Evolutionary conservation across 2,113 vertebrate genomes (phyloP).

Genomic region (Pygoscelis antarcticus): DNA sequence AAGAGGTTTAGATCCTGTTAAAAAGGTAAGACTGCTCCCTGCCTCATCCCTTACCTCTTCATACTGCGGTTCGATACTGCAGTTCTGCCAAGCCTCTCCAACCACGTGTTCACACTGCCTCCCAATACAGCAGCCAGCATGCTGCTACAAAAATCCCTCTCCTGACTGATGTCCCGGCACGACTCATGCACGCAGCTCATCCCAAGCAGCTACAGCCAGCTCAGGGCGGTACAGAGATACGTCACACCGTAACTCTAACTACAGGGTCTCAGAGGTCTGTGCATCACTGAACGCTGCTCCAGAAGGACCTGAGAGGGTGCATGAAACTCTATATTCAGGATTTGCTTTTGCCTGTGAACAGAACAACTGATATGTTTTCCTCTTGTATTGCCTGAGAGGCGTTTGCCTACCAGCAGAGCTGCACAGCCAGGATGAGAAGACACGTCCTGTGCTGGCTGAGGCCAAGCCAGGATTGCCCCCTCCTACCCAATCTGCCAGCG

Average conservation of each 20-base stretch:
- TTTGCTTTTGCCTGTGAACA: neutral
- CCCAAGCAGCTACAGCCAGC: neutral
- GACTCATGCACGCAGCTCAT: fast-evolving
- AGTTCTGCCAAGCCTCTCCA: neutral
- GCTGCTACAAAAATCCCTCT: neutral
- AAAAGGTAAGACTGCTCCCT: neutral
- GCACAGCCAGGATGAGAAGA: neutral
- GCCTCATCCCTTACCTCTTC: neutral
- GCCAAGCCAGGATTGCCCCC: neutral
- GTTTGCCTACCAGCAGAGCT: fast-evolving
- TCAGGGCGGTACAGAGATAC: fast-evolving
- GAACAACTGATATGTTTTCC: neutral
- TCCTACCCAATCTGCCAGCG: neutral
- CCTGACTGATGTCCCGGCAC: neutral
- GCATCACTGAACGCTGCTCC: neutral
- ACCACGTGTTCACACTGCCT: neutral
- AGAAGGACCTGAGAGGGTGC: neutral
- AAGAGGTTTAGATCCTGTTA: neutral
- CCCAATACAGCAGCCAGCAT: neutral
- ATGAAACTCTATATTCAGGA: neutral
- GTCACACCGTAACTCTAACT: fast-evolving
- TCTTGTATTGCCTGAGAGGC: neutral
- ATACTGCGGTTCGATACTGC: fast-evolving
- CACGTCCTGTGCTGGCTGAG: fast-evolving
- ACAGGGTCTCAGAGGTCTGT: neutral